phyloP scores from a whole-genome alignment of 2,797 vertebrate species.

The Bryconaethiops microstoma region DNA sequence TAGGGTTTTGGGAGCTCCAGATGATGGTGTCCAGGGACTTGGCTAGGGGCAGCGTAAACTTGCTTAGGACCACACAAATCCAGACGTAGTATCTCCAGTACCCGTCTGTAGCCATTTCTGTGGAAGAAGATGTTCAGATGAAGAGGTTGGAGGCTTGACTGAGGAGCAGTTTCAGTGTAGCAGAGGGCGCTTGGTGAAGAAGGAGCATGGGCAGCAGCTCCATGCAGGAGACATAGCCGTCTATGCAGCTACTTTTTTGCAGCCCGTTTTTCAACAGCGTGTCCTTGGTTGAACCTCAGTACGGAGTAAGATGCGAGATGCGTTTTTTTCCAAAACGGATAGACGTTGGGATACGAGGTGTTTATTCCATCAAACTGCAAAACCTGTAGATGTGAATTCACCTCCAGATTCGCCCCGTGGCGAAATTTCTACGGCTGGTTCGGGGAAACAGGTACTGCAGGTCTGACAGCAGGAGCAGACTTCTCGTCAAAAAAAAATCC shows the following conservation, averaged over 20 bases:
- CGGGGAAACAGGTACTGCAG: slow-evolving; percentile 2
- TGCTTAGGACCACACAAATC: slow-evolving; percentile 79
- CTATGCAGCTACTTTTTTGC: not conserved
- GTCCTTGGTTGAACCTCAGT: slow-evolving; percentile 20
- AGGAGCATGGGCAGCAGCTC: not conserved
- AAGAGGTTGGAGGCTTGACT: not conserved
- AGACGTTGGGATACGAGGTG: not conserved
- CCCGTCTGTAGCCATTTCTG: slow-evolving; percentile 72
- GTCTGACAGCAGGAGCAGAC: not conserved
- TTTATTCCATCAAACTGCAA: slow-evolving; percentile 13
- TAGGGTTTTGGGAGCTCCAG: slow-evolving; percentile 80
- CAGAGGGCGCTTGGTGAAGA: not conserved
- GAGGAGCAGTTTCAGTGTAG: not conserved
- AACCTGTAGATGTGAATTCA: slow-evolving; percentile 10
- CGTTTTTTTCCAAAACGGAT: not conserved
- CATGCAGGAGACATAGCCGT: slow-evolving; percentile 7
- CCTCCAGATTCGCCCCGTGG: not conserved
- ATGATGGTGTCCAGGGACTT: slow-evolving; percentile 81
- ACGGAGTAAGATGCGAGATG: not conserved
- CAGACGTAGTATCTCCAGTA: slow-evolving; percentile 82
- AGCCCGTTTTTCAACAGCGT: slow-evolving; percentile 9
- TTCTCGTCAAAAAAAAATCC: not conserved
- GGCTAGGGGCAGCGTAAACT: slow-evolving; percentile 72
- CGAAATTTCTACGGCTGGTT: not conserved
- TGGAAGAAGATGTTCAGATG: slow-evolving; percentile 16